Evolutionary conservation across 1,140 invertebrate species (phyloP).

Genomic region (Planococcus citri): DNA sequence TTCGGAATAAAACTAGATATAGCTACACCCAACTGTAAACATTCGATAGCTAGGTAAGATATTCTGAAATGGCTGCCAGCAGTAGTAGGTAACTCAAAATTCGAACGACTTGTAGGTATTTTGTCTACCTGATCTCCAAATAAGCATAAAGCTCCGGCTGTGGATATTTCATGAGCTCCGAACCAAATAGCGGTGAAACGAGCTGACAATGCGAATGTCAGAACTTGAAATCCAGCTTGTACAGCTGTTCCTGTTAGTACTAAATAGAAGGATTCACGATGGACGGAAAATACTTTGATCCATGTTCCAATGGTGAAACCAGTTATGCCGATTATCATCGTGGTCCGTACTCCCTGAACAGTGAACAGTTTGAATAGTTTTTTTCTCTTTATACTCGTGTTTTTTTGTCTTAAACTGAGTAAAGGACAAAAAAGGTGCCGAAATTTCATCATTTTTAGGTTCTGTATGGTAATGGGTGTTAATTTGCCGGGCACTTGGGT

Average conservation of each 20-base stretch:
- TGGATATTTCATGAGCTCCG: background rate
- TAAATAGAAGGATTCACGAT: background rate
- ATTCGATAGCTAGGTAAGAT: too few species aligned
- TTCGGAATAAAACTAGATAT: constrained; percentile 50
- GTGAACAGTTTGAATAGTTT: too few species aligned
- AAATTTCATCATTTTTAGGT: too few species aligned
- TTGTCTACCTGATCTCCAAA: background rate
- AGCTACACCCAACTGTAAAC: constrained; percentile 45
- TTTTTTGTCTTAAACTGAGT: too few species aligned
- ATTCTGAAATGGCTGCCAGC: too few species aligned
- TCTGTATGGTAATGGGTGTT: too few species aligned
- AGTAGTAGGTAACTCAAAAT: too few species aligned
- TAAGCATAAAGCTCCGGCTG: background rate
- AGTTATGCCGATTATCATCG: background rate
- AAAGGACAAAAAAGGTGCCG: too few species aligned
- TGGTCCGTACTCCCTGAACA: background rate
- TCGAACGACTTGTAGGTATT: too few species aligned
- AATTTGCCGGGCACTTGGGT: too few species aligned
- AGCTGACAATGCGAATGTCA: background rate
- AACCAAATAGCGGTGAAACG: background rate
- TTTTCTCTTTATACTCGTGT: too few species aligned
- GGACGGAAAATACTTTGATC: background rate
- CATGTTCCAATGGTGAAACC: background rate
- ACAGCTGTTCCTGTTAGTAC: background rate
- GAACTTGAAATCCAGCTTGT: background rate